phyloP scores from a whole-genome alignment of 2,888 invertebrate genomes.

The Notocelia uddmanniana region DNA sequence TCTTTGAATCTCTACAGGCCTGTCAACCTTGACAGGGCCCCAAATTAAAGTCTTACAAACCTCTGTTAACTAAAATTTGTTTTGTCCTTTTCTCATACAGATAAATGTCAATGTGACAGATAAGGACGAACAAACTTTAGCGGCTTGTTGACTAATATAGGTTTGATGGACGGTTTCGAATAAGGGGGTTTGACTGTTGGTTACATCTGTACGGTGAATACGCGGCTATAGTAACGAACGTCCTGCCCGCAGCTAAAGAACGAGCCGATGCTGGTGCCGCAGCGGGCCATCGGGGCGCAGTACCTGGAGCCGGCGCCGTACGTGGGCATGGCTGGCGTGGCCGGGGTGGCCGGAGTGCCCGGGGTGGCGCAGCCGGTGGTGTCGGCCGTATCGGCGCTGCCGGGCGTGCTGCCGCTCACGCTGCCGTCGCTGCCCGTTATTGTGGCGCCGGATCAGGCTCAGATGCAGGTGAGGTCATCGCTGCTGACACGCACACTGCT shows the following conservation, averaged over 20 bases:
- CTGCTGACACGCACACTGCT: not conserved
- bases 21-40: too few species aligned
- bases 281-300: conserved; percentile 72
- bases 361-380: conserved; percentile 44
- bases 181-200: too few species aligned
- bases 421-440: conserved; percentile 66
- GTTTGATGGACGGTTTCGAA: too few species aligned
- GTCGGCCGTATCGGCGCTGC: conserved; percentile 50
- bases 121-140: too few species aligned
- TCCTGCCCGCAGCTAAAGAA: conserved; percentile 55
- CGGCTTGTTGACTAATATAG: too few species aligned
- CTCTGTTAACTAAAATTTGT: too few species aligned
- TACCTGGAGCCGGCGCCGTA: conserved; percentile 73
- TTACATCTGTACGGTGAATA: conserved; percentile 1
- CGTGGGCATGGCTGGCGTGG: conserved; percentile 59
- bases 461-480: conserved; percentile 66
- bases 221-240: conserved; percentile 47
- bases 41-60: too few species aligned
- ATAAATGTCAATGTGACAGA: too few species aligned
- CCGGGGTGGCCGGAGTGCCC: too few species aligned
- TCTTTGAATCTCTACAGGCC: too few species aligned
- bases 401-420: conserved; percentile 59
- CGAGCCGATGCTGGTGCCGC: conserved; percentile 66
- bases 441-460: conserved; percentile 69
- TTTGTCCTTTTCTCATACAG: too few species aligned